phyloP scores from a whole-genome alignment of 2,797 vertebrate genomes.

The Paguma larvata region DNA sequence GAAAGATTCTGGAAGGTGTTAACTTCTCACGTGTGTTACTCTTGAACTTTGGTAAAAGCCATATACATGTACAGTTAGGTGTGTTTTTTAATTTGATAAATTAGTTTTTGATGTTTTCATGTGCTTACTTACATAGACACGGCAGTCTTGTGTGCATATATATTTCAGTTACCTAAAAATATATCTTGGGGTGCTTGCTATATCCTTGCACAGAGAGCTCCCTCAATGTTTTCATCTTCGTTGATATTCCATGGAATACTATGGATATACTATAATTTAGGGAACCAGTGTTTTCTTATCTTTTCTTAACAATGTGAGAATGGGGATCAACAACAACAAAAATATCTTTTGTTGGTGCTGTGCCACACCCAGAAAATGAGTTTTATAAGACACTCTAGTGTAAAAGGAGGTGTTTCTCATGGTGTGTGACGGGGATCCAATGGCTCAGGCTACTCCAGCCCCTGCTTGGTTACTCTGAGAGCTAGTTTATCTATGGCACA shows the following conservation, averaged over 20 bases:
- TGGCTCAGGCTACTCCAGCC: background rate
- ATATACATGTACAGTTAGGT: background rate
- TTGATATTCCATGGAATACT: background rate
- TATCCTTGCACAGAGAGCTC: background rate
- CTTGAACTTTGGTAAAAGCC: background rate
- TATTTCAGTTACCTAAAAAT: background rate
- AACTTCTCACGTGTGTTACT: background rate
- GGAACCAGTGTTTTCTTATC: background rate
- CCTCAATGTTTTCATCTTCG: background rate
- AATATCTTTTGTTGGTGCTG: background rate
- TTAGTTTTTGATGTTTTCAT: background rate
- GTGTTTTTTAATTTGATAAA: constrained; percentile 2
- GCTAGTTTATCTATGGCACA: background rate
- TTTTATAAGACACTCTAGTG: background rate
- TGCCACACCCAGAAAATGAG: background rate
- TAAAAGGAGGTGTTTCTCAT: background rate
- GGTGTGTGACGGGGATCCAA: rapidly evolving
- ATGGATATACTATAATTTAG: background rate
- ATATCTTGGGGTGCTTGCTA: background rate
- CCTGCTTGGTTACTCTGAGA: background rate
- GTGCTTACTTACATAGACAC: background rate
- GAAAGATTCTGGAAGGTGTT: background rate
- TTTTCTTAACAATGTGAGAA: background rate
- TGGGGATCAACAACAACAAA: background rate
- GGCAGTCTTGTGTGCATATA: background rate